A percentile compares a stretch with the other conserved stretches of the same genome.
Conservation (phyloP, 2,113 vertebrate genomes). For the Saguinus midas region DNA sequence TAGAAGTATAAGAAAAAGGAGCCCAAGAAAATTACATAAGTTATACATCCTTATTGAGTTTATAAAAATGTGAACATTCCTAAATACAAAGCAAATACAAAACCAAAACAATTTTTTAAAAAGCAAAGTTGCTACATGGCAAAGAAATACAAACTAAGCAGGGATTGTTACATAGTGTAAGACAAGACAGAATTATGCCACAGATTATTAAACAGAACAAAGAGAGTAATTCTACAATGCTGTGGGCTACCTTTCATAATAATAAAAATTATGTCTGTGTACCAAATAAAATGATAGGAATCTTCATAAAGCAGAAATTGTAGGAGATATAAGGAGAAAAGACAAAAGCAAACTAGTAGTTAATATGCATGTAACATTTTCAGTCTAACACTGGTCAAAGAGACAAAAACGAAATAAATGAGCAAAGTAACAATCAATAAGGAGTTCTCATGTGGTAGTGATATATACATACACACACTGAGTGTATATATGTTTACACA, state of each 20-base stretch:
- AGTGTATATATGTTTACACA: not conserved
- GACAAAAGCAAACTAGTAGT: not conserved
- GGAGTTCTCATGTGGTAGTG: not conserved
- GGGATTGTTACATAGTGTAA: not conserved
- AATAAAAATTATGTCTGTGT: not conserved
- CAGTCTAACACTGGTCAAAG: not conserved
- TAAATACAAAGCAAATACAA: not conserved
- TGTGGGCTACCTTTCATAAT: not conserved
- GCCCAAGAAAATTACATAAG: not conserved
- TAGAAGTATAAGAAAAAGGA: not conserved
- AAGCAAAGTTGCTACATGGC: not conserved
- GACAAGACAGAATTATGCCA: not conserved
- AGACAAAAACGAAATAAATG: not conserved
- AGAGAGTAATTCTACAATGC: not conserved
- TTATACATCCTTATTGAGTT: not conserved
- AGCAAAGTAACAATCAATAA: not conserved
- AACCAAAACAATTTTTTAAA: not conserved
- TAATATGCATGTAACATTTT: not conserved
- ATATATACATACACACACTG: not conserved
- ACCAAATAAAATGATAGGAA: not conserved
- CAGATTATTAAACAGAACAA: not conserved
- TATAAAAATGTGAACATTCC: not conserved
- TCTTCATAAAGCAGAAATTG: not conserved
- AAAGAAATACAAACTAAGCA: not conserved
- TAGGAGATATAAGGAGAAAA: not conserved